A percentile compares a stretch with the other conserved stretches of the same genome.
Conservation (phyloP, 1,140 invertebrate species). For the Parasteatoda tepidariorum region DNA sequence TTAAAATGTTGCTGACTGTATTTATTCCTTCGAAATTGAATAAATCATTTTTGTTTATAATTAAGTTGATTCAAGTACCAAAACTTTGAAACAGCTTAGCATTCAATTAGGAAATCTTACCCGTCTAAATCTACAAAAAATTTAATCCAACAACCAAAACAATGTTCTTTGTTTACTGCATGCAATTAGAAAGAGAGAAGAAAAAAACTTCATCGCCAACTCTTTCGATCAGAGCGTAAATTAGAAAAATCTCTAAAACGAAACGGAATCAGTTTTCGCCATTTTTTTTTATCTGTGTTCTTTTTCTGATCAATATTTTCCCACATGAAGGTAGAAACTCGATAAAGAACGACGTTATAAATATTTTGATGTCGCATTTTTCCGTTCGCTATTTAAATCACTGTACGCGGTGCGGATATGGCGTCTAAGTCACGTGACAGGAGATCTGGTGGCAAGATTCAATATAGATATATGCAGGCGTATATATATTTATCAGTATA, state of each 20-base stretch:
- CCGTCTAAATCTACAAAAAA: background rate
- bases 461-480: constrained; percentile 7
- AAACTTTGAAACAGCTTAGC: background rate
- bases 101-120: background rate
- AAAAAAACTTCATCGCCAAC: background rate
- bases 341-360: constrained; percentile 44
- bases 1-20: no score
- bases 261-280: constrained; percentile 2
- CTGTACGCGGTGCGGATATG: constrained; percentile 17
- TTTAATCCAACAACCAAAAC: constrained; percentile 3
- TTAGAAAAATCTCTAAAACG: background rate
- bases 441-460: constrained; percentile 22
- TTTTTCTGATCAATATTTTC: constrained; percentile 26
- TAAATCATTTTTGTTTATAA: no score
- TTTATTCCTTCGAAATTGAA: no score
- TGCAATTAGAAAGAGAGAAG: constrained; percentile 15
- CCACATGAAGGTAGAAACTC: background rate
- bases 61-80: background rate
- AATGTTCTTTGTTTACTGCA: background rate
- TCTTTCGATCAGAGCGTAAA: constrained; percentile 6
- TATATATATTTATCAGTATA: constrained; percentile 25
- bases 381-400: constrained; percentile 44
- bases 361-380: constrained; percentile 46
- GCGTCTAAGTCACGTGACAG: constrained; percentile 22
- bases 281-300: background rate